These are phyloP conservation scores for Latrodectus hesperus DNA, from an alignment of 2,888 invertebrate genomes.

Conservation along the genomic window DNA sequence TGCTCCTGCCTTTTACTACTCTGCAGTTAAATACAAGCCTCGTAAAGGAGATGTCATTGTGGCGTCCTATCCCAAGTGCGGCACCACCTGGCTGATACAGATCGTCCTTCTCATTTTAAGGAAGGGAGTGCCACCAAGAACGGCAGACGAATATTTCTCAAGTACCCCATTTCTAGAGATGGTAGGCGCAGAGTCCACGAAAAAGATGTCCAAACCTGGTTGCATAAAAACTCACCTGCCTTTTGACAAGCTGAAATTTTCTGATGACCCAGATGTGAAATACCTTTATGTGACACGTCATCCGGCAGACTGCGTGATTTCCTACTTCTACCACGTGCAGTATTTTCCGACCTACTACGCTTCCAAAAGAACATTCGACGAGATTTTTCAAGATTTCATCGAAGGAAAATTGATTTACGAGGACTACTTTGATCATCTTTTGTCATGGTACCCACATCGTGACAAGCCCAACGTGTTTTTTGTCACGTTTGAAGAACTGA, in stretches of 20 bases:
- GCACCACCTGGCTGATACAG: slow-evolving; percentile 40
- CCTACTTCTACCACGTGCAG: slow-evolving; percentile 74
- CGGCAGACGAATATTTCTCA: slow-evolving; percentile 13
- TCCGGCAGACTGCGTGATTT: slow-evolving; percentile 76
- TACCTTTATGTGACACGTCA: slow-evolving; percentile 76
- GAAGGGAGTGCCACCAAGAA: slow-evolving; percentile 16
- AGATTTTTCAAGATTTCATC: slow-evolving; percentile 75
- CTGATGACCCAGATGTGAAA: slow-evolving; percentile 37
- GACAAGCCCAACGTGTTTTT: slow-evolving; percentile 73
- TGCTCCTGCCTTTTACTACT: background rate
- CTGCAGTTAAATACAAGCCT: slow-evolving; percentile 21
- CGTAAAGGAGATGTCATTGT: slow-evolving; percentile 21
- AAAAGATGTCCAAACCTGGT: slow-evolving; percentile 42
- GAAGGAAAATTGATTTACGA: slow-evolving; percentile 72
- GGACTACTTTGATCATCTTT: slow-evolving; percentile 68
- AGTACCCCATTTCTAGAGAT: slow-evolving; percentile 39
- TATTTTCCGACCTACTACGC: slow-evolving; percentile 36
- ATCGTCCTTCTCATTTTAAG: slow-evolving; percentile 32
- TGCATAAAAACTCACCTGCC: slow-evolving; percentile 73
- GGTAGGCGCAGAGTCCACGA: background rate
- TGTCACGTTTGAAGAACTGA: slow-evolving; percentile 75
- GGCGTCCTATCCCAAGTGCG: slow-evolving; percentile 52
- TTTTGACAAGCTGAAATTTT: slow-evolving; percentile 59
- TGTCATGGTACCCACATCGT: slow-evolving; percentile 63
- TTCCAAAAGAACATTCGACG: slow-evolving; percentile 71